These are phyloP conservation scores for Sebastes umbrosus DNA, from an alignment of 2,797 vertebrate species.

Conservation along the genomic window DNA sequence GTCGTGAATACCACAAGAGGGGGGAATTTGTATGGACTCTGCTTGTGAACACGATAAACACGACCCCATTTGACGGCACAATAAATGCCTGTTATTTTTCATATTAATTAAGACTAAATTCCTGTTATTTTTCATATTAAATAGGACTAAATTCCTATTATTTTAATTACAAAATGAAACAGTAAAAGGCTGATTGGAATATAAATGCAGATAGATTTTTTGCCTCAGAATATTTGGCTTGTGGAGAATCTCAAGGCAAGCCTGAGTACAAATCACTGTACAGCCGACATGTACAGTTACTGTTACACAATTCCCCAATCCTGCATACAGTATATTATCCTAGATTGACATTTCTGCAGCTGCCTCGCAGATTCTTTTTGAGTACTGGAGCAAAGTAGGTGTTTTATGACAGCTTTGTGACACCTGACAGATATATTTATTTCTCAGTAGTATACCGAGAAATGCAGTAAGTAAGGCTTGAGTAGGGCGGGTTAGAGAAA, in stretches of 20 bases:
- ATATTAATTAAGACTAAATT: background rate
- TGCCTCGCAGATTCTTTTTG: background rate
- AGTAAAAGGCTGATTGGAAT: background rate
- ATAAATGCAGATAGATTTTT: background rate
- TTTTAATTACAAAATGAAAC: background rate
- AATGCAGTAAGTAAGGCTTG: background rate
- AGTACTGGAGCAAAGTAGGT: background rate
- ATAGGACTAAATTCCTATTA: background rate
- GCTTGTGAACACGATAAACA: too few relatives aligned
- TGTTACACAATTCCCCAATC: background rate
- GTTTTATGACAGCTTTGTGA: background rate
- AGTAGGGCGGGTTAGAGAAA: background rate
- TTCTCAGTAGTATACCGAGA: rapidly evolving
- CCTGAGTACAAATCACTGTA: background rate
- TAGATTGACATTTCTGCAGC: background rate
- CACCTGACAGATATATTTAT: background rate
- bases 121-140: background rate
- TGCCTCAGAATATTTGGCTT: background rate
- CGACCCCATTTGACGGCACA: too few relatives aligned
- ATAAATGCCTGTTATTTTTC: background rate
- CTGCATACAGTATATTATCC: background rate
- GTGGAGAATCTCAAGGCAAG: background rate
- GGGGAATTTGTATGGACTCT: too few relatives aligned
- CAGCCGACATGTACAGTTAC: background rate
- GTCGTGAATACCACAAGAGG: too few relatives aligned